Evolutionary conservation across 92 coral and sea anemone genomes (phyloP), one percentile per base, ranked within the genome.

Genomic region (Palythoa heliodiscus): DNA sequence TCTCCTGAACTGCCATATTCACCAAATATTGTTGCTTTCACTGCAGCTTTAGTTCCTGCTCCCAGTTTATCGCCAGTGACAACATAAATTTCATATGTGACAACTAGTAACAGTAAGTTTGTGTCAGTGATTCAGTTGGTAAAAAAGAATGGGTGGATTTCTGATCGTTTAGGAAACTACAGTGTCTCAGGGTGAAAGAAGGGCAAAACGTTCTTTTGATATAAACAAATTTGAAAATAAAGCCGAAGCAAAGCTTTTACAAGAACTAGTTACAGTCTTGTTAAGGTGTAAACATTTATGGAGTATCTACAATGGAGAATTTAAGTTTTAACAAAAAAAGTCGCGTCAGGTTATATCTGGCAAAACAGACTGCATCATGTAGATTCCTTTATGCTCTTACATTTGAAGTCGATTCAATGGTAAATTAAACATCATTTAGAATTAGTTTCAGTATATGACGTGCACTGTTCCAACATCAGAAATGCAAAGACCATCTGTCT

Each of bases 31-130:
- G 99, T 94, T 23, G 93, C 73, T 83, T 91, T 96, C 0, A 96
- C 90, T 19, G 86, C 90, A 20, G 95, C 99, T 60, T 96, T 93
- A 71, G 98, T 95, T 16, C 98, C 98, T 77, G 99, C 99, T 74
- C 97, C 99, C 70, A 93, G 90, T 76, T 94, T 92, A 83, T 96
- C 95, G 6, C 99, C 99, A n/a, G 99, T 96, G 68, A 93, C 83
- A 20, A 96, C 88, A 39, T 96, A 96, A 57, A 96, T 93, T 79
- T 96, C 95, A 23, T 96, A 96, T 0, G 99, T 94, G 60, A 96
- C 84, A 50, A 91, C 99, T 96, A 74, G 0, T 50, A 78, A 58
- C 14, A 69, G 69, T 7, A 29, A 17, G 11, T 10, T 23, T 15
- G 40, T 7, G 15, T 16, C 2, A 75, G 37, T 47, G 7, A 43